Conservation (phyloP, 2,797 vertebrate species). For the Xenentodon cancila region DNA sequence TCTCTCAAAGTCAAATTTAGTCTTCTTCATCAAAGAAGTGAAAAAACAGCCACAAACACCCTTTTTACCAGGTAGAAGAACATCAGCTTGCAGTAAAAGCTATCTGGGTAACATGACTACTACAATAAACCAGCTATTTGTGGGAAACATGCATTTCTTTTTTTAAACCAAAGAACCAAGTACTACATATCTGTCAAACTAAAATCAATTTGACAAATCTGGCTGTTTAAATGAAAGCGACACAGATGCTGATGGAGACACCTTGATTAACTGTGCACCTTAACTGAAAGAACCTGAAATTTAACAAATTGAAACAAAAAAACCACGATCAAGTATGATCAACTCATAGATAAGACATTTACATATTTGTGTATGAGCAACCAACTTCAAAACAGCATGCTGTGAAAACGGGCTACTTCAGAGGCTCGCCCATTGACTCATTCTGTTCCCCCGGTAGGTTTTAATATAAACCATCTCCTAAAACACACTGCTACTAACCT, state of each 20-base stretch:
- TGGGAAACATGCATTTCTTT: neutral
- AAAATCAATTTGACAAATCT: constrained; percentile 5
- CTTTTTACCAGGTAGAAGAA: constrained; percentile 4
- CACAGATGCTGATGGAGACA: neutral
- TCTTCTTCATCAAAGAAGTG: constrained; percentile 6
- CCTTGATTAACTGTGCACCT: neutral
- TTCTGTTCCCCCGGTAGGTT: too few species aligned
- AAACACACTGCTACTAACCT: neutral
- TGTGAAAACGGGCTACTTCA: neutral
- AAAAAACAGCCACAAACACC: constrained; percentile 6
- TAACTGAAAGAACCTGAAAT: constrained; percentile 7
- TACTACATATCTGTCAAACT: neutral
- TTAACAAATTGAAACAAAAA: constrained; percentile 9
- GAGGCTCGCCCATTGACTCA: neutral
- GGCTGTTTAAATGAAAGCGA: constrained; percentile 7
- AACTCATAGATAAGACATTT: constrained; percentile 25
- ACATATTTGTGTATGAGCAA: constrained; percentile 32
- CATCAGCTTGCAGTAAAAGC: constrained; percentile 19
- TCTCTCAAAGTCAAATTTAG: constrained; percentile 1
- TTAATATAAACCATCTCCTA: too few species aligned
- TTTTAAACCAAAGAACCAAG: constrained; percentile 8
- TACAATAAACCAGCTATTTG: constrained; percentile 19
- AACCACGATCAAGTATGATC: constrained; percentile 26
- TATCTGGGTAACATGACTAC: constrained; percentile 12
- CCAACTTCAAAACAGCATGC: neutral